Base-by-base conservation (phyloP, 1,140 invertebrate genomes). In the Pseudomyrmex gracilis region DNA sequence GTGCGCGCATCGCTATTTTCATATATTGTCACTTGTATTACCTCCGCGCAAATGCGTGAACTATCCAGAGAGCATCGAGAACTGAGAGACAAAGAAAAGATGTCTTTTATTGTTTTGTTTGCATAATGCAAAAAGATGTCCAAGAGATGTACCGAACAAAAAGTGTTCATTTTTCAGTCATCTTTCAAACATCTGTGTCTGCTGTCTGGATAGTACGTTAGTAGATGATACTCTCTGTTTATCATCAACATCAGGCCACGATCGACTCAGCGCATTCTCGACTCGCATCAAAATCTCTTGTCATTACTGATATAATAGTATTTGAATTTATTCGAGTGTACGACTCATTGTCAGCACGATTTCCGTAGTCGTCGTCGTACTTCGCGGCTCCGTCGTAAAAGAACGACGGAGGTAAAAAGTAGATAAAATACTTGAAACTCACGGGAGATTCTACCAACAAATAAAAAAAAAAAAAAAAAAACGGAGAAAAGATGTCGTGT, bases 391-490 rank as follows among this genome's bases (percentile, higher is more conserved):
- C 20, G 74, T 73, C 58, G 24, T 34, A 5, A 82, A 82, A 82
- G 76, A 20, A 80, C 68, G 68, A 73, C 13, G 47, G 60, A 82
- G 24, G 34, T 34, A 63, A 74, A 82, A 82, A 74, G 24, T 74
- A 82, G 67, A 63, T 63, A 73, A 73, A 45, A 67, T 17, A 60
- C 57, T 70, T 49, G 10, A 58, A 17, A 51, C 24, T 71, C n/a
- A 8, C n/a, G 8, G 49, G 47, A 77, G 82, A 55, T 64, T 71
- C 12, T 57, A 34, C 5, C 43, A 17, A 85, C 22, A 22, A 53
- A 55, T 80, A 34, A 85, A 22, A 2, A 53, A 70, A 13, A 80
- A 58, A 57, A 58, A 49, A 78, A 53, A 70, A 2, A 53, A 70
- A 15, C 73, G 47, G 53, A 58, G 55, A 80, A 55, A 70, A 61